These are phyloP conservation scores for Thamnophis elegans DNA, from an alignment of 2,797 vertebrate genomes.

Conservation along the genomic window DNA sequence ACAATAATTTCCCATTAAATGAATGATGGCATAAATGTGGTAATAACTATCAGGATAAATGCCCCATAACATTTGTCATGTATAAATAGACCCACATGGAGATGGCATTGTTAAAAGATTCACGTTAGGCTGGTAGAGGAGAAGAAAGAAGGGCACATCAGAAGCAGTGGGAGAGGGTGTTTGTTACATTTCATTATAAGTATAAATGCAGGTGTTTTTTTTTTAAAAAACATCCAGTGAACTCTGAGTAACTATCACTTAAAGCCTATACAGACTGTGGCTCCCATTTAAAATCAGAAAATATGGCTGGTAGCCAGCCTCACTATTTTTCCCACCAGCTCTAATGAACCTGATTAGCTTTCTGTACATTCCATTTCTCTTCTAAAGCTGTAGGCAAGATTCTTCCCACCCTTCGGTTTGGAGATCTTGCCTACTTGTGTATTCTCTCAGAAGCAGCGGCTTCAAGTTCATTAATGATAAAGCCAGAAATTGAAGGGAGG, in stretches of 20 bases:
- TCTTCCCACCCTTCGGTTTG: not conserved
- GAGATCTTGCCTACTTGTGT: not conserved
- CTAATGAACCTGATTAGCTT: not conserved
- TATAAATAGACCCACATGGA: not conserved
- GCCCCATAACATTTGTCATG: not conserved
- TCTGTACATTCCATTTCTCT: not conserved
- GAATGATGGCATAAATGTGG: not conserved
- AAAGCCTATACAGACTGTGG: not conserved
- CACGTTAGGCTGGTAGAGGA: not conserved
- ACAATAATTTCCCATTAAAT: not conserved
- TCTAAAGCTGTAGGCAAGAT: not conserved
- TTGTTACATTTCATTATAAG: not conserved
- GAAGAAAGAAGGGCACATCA: not conserved
- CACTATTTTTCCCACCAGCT: not conserved
- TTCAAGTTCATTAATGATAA: not conserved
- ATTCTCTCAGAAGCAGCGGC: not conserved
- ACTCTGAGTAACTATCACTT: not conserved
- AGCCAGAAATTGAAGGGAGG: not conserved
- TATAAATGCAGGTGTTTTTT: not conserved
- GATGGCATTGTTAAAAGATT: not conserved
- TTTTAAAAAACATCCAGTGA: not conserved
- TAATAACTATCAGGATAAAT: not conserved
- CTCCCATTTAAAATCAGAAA: not conserved
- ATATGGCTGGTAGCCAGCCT: not conserved
- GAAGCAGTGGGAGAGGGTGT: not conserved